Evolutionary conservation across 2,888 invertebrate species (phyloP).

Genomic region (Caradrina clavipalpis): DNA sequence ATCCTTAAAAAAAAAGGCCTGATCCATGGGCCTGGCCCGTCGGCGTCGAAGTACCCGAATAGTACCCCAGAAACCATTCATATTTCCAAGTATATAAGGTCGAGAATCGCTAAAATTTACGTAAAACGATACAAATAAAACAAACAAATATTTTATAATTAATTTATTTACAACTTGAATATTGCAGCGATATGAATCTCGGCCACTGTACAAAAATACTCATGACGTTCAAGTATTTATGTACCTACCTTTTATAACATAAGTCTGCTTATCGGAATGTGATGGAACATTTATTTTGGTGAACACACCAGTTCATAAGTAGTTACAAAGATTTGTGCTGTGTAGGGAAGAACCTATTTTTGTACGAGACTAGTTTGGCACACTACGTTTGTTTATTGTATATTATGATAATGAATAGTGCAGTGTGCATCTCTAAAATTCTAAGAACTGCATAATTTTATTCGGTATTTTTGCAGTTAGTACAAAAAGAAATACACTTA

Average conservation of each 20-base stretch:
- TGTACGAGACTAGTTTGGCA: slow-evolving; percentile 53
- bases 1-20: no score
- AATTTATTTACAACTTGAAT: slow-evolving; percentile 84
- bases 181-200: slow-evolving; percentile 82
- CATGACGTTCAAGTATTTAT: slow-evolving; percentile 66
- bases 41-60: no score
- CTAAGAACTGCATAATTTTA: not conserved
- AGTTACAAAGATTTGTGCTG: slow-evolving; percentile 43
- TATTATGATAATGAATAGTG: not conserved
- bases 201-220: slow-evolving; percentile 84
- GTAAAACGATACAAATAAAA: slow-evolving; percentile 16
- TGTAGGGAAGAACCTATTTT: slow-evolving; percentile 6
- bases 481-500: not conserved
- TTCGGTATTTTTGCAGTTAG: not conserved
- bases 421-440: not conserved
- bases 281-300: slow-evolving; percentile 59
- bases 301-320: slow-evolving; percentile 14
- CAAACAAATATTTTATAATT: slow-evolving; percentile 46
- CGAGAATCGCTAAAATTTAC: not conserved
- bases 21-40: no score
- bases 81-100: not conserved
- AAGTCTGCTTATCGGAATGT: slow-evolving; percentile 80
- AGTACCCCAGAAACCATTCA: no score
- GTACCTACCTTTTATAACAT: slow-evolving; percentile 60
- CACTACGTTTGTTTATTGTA: slow-evolving; percentile 6